Percentiles rank a stretch among this genome's conserved stretches.
These are phyloP conservation scores for Frieseomelitta varia DNA, from an alignment of 1,140 invertebrate genomes.

Conservation along the genomic window DNA sequence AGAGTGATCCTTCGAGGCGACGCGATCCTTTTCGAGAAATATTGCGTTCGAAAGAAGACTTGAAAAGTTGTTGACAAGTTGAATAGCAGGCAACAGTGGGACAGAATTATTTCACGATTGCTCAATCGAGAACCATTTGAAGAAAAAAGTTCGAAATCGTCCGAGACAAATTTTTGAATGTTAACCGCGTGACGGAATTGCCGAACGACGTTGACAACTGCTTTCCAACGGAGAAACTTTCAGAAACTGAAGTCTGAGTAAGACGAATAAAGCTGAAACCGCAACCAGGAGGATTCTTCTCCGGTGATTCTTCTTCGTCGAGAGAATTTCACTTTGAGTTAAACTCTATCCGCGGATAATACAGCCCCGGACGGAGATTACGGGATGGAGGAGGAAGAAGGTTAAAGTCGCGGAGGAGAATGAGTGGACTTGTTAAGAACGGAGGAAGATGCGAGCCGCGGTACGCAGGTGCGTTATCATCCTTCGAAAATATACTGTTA, in stretches of 20 bases:
- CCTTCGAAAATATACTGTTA: conserved; percentile 78
- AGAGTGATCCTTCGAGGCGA: too few species aligned
- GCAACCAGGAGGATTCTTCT: neutral
- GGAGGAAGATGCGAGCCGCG: conserved; percentile 27
- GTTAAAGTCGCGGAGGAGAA: conserved; percentile 25
- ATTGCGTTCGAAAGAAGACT: too few species aligned
- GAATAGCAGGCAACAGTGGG: too few species aligned
- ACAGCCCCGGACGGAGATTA: neutral
- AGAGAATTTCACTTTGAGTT: too few species aligned
- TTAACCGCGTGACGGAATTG: neutral
- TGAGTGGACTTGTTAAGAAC: neutral
- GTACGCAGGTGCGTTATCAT: conserved; percentile 75
- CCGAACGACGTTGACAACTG: neutral
- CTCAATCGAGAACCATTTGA: too few species aligned
- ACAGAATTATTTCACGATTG: too few species aligned
- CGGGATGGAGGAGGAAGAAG: neutral
- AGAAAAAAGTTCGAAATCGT: neutral
- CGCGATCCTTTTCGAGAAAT: too few species aligned
- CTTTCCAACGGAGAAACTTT: neutral
- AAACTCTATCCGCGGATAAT: neutral
- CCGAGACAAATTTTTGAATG: neutral
- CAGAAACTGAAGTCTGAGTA: neutral
- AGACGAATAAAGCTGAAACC: neutral
- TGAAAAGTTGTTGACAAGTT: too few species aligned
- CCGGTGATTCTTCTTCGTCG: neutral